Base-by-base conservation (phyloP, 1,140 invertebrate genomes). In the Gonatopus flavifemur region DNA sequence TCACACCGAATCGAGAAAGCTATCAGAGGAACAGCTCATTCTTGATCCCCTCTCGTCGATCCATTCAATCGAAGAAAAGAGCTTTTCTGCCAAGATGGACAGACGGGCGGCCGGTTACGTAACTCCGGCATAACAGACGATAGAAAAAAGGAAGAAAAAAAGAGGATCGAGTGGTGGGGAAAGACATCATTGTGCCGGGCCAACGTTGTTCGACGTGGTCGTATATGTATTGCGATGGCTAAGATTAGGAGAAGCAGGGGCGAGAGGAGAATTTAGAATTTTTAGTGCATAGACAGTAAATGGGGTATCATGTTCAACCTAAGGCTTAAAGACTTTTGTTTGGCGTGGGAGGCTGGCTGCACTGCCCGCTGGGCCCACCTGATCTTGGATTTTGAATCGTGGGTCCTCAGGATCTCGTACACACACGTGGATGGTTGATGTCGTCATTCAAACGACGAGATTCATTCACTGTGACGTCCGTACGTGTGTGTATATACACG, bases 271-370 rank as follows among this genome's bases (percentile, higher is more conserved):
- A 74, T 68, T 74, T 70, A 67, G 67, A 76, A 75, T 74, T 76
- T n/a, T 74, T 77, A 66, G 70, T 74, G 69, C 66, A 67, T 67
- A 62, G 63, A 62, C 63, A 59, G 73, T 77, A 76, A 76, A 76
- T 75, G 72, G 72, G 74, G 67, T 74, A 76, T 77, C 74, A 76
- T 76, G 74, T 76, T 77, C 72, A 74, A 67, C 67, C 71, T 74
- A 69, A 74, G 70, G 72, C 72, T 77, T 74, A 77, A 72, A 66
- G 72, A 76, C 72, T 76, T 76, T 76, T 76, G 75, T 77, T 72
- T 71, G 74, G 72, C 75, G 72, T 74, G 74, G 75, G 75, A 76
- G 75, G 74, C 71, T 51, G 36, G 48, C 49, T 42, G 41, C 62
- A 59, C 55, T 67, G 55, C 43, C 64, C 62, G 58, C 44, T 46